Conservation (phyloP, 1,140 invertebrate genomes). For the Cylas formicarius region DNA sequence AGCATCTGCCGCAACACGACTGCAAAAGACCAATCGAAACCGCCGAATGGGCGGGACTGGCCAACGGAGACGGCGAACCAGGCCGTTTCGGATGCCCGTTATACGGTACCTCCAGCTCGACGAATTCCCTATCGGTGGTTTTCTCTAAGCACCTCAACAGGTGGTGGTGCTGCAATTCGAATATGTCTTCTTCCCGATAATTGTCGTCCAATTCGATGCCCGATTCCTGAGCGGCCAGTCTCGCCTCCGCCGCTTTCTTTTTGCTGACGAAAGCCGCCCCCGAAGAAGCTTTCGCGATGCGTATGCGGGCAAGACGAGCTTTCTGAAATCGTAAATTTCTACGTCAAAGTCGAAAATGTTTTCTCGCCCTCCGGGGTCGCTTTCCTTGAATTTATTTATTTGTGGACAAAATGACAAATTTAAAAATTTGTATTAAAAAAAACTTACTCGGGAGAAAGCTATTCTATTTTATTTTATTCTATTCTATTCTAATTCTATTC, state of each 20-base stretch:
- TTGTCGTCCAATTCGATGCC: conserved; percentile 82
- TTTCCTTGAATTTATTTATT: no score
- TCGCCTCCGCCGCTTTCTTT: conserved; percentile 97
- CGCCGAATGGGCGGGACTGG: conserved; percentile 79
- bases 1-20: conserved; percentile 79
- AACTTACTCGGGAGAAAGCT: no score
- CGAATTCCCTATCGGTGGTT: conserved; percentile 95
- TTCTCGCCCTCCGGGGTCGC: no score
- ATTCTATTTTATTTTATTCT: no score
- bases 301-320: conserved; percentile 93
- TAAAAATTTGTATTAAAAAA: no score
- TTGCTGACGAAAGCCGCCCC: conserved; percentile 98
- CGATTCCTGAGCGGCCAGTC: conserved; percentile 83
- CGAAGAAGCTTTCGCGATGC: conserved; percentile 96
- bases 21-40: conserved; percentile 68
- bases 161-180: conserved; percentile 99
- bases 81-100: conserved; percentile 88
- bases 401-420: no score
- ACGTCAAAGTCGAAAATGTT: no score
- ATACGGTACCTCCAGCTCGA: conserved; percentile 90
- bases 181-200: conserved; percentile 91
- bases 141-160: conserved; percentile 94
- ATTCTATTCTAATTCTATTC: no score
- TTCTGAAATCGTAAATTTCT: no score
- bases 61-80: conserved; percentile 74